phyloP scores from a whole-genome alignment of 2,888 invertebrate genomes.

The Clepsis dumicolana region DNA sequence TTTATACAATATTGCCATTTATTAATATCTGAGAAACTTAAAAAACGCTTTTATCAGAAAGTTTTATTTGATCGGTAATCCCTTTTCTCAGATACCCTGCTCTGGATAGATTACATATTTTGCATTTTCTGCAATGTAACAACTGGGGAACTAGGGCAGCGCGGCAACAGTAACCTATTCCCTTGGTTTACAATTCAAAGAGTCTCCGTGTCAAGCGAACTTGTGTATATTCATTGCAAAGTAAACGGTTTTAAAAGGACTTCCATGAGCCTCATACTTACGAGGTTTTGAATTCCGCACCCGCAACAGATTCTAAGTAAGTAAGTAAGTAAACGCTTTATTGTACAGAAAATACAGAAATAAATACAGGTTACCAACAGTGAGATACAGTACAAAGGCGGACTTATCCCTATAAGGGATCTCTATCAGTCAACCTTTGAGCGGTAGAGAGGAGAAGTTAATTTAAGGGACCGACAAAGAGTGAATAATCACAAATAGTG shows the following conservation, averaged over 20 bases:
- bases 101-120: conserved; percentile 44
- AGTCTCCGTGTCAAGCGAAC: neutral
- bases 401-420: too few species aligned
- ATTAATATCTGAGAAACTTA: neutral
- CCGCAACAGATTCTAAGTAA: too few species aligned
- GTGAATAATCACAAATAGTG: too few species aligned
- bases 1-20: conserved; percentile 3
- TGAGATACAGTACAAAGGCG: too few species aligned
- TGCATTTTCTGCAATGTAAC: neutral
- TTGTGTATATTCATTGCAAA: neutral
- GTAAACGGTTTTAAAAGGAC: neutral
- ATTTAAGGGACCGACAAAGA: too few species aligned
- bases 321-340: too few species aligned
- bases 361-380: too few species aligned
- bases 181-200: conserved; percentile 67
- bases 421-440: too few species aligned
- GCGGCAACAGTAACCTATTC: conserved; percentile 63
- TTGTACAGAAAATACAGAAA: too few species aligned
- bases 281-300: neutral
- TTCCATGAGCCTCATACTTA: neutral
- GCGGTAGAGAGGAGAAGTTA: too few species aligned
- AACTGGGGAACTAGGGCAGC: conserved; percentile 53
- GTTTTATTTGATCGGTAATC: neutral
- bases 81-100: neutral
- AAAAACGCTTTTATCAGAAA: neutral